A percentile compares a stretch with the other conserved stretches of the same genome.
Conservation (phyloP, 1,140 invertebrate species). For the Diabrotica virgifera region DNA sequence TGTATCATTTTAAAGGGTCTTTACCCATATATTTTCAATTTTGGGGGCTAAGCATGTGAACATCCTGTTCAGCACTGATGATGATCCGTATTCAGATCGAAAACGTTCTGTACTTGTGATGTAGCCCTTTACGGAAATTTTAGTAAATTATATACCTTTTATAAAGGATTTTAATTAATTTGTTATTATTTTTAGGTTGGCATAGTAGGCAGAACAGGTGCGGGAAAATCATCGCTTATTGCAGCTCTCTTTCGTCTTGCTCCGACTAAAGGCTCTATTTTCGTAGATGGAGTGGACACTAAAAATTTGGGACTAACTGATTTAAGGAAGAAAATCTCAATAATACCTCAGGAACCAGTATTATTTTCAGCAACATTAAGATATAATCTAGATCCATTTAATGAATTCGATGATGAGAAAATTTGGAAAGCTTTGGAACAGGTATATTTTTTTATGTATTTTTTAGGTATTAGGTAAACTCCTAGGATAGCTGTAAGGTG, state of each 20-base stretch:
- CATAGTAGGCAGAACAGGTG: conserved; percentile 61
- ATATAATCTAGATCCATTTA: conserved; percentile 58
- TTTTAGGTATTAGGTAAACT: not conserved
- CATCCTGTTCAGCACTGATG: no score
- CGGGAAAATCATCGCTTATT: conserved; percentile 70
- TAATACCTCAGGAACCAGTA: conserved; percentile 72
- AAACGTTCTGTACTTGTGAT: no score
- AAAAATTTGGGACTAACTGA: conserved; percentile 52
- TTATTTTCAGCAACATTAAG: conserved; percentile 65
- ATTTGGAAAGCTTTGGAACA: conserved; percentile 53
- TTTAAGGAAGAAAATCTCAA: conserved; percentile 62
- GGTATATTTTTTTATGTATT: conserved; percentile 34
- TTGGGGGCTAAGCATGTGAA: no score
- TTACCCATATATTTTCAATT: no score
- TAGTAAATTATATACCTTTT: no score
- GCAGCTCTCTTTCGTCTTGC: conserved; percentile 68
- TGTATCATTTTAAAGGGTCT: no score
- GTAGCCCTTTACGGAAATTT: no score
- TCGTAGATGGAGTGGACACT: conserved; percentile 57
- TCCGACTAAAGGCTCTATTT: conserved; percentile 63
- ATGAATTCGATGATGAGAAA: conserved; percentile 58
- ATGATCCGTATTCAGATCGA: no score
- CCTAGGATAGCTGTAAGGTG: not conserved
- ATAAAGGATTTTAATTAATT: no score
- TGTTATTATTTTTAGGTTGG: conserved; percentile 57